Base-by-base conservation (phyloP, 2,113 vertebrate genomes). In the Myotis lucifugus region DNA sequence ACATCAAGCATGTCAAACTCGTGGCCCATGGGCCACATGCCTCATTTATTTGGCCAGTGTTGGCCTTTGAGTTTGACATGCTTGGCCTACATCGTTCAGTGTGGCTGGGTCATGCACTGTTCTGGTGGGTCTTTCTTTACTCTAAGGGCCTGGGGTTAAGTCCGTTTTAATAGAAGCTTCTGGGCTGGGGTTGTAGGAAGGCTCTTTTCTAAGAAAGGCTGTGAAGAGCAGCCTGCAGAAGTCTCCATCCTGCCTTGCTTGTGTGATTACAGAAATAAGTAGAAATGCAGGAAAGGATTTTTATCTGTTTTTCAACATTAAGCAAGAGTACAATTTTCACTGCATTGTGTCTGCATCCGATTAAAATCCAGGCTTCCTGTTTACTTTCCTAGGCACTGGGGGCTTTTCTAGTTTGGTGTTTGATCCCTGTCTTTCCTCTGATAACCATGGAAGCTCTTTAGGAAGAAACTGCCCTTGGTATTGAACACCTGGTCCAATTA, bases 401-500 rank as follows among this genome's bases (percentile, higher is more conserved):
- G 17, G 50, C 54, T 77, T 72, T 34, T 77, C 82, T 27, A n/a
- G 21, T 69, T 89, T 29, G 5, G 4, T 50, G n/a, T 88, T 67
- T 40, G 46, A n/a, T 73, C 21, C 5, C 34, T 88, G 48, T 27
- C 84, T 85, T 61, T 74, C 73, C 34, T 73, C 4, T 48, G 52
- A 69, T 82, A 72, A 32, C 73, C 27, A 13, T 66, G 50, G 54
- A 93, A 93, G 42, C 25, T 87, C 69, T 94, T 94, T 48, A 23
- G 23, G 64, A 54, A 27, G 61, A 89, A 79, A 52, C 3, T 34
- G 12, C 67, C 19, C 32, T 73, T 27, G 40, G 18, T 64, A 73
- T 52, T 73, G 52, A 96, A 94, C 83, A 95, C 42, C 84, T 92
- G 89, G 73, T 88, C 85, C 81, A 46, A 82, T 78, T 69, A 97